Conservation (phyloP, 2,113 vertebrate species). For the Prionailurus viverrinus region DNA sequence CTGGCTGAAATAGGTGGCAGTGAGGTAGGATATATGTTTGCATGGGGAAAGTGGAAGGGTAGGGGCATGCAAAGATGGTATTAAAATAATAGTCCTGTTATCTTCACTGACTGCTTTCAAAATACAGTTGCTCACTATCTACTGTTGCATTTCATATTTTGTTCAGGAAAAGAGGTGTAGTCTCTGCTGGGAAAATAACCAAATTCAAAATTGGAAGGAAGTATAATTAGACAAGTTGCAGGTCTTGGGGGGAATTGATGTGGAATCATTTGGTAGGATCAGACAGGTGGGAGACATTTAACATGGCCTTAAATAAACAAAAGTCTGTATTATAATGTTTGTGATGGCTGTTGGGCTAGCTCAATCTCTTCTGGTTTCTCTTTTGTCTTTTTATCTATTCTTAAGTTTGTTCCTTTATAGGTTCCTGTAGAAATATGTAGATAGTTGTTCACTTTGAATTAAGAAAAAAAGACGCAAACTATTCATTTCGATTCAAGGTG, state of each 20-base stretch:
- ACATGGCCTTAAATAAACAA: not conserved
- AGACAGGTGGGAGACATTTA: not conserved
- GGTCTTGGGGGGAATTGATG: not conserved
- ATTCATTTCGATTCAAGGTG: constrained; percentile 49
- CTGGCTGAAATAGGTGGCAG: not conserved
- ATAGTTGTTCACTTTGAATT: constrained; percentile 39
- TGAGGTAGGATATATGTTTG: constrained; percentile 31
- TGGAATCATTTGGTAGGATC: not conserved
- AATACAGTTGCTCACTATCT: not conserved
- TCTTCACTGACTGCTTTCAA: not conserved
- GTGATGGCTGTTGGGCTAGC: not conserved
- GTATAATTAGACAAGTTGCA: not conserved
- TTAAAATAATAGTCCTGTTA: constrained; percentile 8
- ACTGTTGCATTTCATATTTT: not conserved
- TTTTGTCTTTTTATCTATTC: constrained; percentile 4
- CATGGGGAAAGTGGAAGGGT: not conserved
- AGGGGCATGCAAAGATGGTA: not conserved
- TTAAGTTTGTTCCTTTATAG: constrained; percentile 46
- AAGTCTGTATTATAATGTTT: not conserved
- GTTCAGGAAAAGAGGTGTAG: not conserved
- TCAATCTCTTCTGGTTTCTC: not conserved
- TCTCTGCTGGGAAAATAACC: constrained; percentile 8
- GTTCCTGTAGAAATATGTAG: not conserved
- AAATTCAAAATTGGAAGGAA: not conserved
- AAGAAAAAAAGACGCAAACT: not conserved